Conservation (phyloP, 1,140 invertebrate species). For the Piezodorus guildinii region DNA sequence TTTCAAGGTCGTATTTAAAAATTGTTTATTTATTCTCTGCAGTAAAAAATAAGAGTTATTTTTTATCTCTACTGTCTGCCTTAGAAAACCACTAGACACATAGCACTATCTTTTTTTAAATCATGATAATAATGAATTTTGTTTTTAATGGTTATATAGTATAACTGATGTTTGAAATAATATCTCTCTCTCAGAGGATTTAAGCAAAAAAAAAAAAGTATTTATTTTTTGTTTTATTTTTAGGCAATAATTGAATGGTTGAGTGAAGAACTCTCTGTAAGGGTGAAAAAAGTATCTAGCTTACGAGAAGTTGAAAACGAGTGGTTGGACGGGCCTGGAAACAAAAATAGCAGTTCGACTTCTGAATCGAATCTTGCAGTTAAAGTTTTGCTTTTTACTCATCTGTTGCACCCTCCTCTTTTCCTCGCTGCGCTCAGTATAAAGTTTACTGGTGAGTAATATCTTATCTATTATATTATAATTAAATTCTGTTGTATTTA, state of each 20-base stretch:
- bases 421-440: slow-evolving; percentile 43
- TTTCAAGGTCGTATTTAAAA: no score
- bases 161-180: no score
- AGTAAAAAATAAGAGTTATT: no score
- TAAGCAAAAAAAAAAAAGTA: neutral
- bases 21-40: no score
- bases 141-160: no score
- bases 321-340: slow-evolving; percentile 23
- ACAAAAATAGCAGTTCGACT: slow-evolving; percentile 12
- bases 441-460: slow-evolving; percentile 37
- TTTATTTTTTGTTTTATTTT: slow-evolving; percentile 16
- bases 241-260: slow-evolving; percentile 38
- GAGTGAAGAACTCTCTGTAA: slow-evolving; percentile 35
- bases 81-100: no score
- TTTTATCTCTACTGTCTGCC: no score
- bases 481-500: no score
- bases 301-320: slow-evolving; percentile 31
- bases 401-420: slow-evolving; percentile 35
- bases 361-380: slow-evolving; percentile 26
- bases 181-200: neutral
- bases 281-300: slow-evolving; percentile 33
- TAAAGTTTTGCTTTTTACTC: slow-evolving; percentile 36
- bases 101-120: no score
- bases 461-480: neutral
- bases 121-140: neutral